Conservation (phyloP, 1,140 invertebrate genomes). For the Panulirus ornatus region DNA sequence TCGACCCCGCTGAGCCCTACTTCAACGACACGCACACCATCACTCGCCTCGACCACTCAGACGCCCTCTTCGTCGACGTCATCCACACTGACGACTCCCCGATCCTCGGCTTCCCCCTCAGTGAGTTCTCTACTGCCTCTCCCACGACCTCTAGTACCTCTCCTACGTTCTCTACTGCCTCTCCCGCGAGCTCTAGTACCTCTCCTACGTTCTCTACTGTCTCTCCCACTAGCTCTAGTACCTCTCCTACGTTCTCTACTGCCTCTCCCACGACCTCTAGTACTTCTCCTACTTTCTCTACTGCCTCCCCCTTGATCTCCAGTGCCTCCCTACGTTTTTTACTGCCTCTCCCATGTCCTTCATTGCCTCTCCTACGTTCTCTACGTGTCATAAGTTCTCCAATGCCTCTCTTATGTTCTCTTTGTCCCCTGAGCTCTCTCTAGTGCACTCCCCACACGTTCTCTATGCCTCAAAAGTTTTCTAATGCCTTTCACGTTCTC, state of each 20-base stretch:
- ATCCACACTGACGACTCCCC: conserved; percentile 92
- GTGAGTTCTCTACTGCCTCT: too few species aligned
- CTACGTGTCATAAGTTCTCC: too few species aligned
- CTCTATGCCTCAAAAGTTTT: too few species aligned
- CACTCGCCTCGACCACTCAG: conserved; percentile 90
- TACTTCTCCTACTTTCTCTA: too few species aligned
- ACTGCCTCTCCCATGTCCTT: not conserved
- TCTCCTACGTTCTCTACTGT: not conserved
- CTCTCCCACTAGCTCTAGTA: not conserved
- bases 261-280: not conserved
- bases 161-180: too few species aligned
- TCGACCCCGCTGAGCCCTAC: conserved; percentile 95
- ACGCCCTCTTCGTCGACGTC: conserved; percentile 91
- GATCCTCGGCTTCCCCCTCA: conserved; percentile 83
- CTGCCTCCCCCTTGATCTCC: too few species aligned
- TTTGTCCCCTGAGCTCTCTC: too few species aligned
- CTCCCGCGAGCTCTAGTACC: not conserved
- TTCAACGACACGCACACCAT: conserved; percentile 90
- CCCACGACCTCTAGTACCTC: too few species aligned
- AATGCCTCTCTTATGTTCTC: too few species aligned
- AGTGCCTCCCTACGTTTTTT: not conserved
- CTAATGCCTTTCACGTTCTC: too few species aligned
- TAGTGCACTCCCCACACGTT: too few species aligned
- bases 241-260: too few species aligned
- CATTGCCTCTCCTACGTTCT: not conserved